A percentile compares a stretch with the other conserved stretches of the same genome.
phyloP scores from a whole-genome alignment of 2,113 vertebrate genomes.

The Mobula birostris region DNA sequence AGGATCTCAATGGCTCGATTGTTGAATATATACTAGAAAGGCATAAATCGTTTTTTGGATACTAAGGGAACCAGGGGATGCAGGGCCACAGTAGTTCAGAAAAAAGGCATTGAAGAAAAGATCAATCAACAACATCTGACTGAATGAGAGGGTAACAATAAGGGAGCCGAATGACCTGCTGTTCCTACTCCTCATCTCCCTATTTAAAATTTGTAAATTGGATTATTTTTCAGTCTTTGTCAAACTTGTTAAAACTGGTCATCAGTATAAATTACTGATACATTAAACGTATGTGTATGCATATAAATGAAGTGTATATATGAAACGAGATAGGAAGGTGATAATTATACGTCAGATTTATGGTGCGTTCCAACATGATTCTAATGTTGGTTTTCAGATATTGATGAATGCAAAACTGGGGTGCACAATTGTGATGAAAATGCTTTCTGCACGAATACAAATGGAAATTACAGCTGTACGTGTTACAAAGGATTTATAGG shows the following conservation, averaged over 20 bases:
- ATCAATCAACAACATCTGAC: too few species aligned
- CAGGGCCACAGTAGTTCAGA: too few species aligned
- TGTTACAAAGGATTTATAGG: conserved; percentile 49
- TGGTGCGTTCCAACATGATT: not conserved
- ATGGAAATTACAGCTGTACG: conserved; percentile 58
- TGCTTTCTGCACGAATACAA: conserved; percentile 57
- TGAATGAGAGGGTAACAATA: too few species aligned
- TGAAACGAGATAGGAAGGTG: not conserved
- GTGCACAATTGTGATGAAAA: conserved; percentile 58
- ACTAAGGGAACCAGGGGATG: too few species aligned
- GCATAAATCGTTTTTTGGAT: too few species aligned
- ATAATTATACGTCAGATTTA: not conserved
- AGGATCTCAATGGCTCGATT: too few species aligned
- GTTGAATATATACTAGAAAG: too few species aligned
- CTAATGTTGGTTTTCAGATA: conserved; percentile 55
- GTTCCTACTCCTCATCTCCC: not conserved
- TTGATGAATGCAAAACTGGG: conserved; percentile 62
- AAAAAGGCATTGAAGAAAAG: too few species aligned
- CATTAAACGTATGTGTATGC: too few species aligned
- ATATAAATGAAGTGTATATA: not conserved
- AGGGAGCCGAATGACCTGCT: too few species aligned
- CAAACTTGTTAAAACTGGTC: not conserved
- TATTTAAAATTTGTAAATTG: not conserved
- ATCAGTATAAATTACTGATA: not conserved
- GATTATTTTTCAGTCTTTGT: not conserved